Evolutionary conservation across 2,888 invertebrate species (phyloP).

Genomic region (Oscheius sp.): DNA sequence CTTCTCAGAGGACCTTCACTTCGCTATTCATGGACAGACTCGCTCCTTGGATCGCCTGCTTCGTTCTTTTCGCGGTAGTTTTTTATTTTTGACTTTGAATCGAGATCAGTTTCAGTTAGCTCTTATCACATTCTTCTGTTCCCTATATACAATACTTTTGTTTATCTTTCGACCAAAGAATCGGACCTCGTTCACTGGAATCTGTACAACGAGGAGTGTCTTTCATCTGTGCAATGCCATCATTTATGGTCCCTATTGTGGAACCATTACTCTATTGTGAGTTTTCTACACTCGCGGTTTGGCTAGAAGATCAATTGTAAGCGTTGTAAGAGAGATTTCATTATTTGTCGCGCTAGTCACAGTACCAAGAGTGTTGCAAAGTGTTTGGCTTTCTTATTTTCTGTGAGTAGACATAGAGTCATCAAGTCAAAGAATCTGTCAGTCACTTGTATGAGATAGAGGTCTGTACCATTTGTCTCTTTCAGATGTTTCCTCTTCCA

Average conservation of each 20-base stretch:
- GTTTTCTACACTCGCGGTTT: not conserved
- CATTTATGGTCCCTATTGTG: conserved; percentile 18
- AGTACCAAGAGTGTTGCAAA: no score
- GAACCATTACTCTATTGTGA: conserved; percentile 14
- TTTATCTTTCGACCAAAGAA: conserved; percentile 19
- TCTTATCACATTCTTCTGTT: conserved; percentile 3
- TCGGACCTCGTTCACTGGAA: conserved; percentile 26
- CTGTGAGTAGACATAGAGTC: no score
- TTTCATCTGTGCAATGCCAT: conserved; percentile 25
- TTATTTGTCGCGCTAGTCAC: no score
- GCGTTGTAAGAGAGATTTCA: no score
- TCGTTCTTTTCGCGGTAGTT: conserved; percentile 20
- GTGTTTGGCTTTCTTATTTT: not conserved
- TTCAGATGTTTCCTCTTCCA: not conserved
- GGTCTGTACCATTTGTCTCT: not conserved
- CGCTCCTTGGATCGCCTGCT: conserved; percentile 17
- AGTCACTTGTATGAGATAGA: no score
- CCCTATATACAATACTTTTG: conserved; percentile 12
- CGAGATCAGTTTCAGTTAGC: conserved; percentile 1
- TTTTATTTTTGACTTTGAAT: not conserved
- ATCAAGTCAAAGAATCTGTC: no score
- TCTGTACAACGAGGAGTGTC: conserved; percentile 28
- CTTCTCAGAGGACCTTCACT: not conserved
- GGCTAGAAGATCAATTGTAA: no score
- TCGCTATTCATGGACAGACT: conserved; percentile 25